Evolutionary conservation across 2,888 invertebrate genomes (phyloP).

Genomic region (Belgica antarctica): DNA sequence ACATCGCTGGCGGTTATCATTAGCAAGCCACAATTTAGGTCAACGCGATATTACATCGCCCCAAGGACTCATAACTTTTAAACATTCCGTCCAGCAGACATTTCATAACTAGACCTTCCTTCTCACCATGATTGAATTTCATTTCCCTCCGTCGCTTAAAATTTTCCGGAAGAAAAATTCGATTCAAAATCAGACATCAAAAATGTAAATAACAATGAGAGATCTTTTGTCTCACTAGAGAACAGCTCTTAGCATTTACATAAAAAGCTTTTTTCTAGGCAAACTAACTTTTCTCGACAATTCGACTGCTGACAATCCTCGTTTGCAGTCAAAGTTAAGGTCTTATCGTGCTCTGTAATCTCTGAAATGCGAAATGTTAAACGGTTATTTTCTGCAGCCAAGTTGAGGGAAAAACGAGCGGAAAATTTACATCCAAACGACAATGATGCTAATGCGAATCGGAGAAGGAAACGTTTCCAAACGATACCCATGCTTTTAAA

Average conservation of each 20-base stretch:
- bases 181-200: neutral
- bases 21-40: no score
- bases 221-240: neutral
- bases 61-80: no score
- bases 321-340: neutral
- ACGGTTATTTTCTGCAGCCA: constrained; percentile 5
- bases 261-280: constrained; percentile 4
- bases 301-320: constrained; percentile 1
- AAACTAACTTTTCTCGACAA: neutral
- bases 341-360: constrained; percentile 3
- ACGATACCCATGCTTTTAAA: no score
- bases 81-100: no score
- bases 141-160: neutral
- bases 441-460: neutral
- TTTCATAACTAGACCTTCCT: no score
- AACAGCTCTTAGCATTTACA: neutral
- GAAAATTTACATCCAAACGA: neutral
- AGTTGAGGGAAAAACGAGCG: neutral
- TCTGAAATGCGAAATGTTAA: neutral
- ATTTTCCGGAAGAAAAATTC: neutral
- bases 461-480: neutral
- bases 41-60: no score
- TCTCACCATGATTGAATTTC: no score
- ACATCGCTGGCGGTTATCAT: no score
- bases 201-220: constrained; percentile 3